Conservation (phyloP, 2,888 invertebrate species). For the Ypsolopha scabrella region DNA sequence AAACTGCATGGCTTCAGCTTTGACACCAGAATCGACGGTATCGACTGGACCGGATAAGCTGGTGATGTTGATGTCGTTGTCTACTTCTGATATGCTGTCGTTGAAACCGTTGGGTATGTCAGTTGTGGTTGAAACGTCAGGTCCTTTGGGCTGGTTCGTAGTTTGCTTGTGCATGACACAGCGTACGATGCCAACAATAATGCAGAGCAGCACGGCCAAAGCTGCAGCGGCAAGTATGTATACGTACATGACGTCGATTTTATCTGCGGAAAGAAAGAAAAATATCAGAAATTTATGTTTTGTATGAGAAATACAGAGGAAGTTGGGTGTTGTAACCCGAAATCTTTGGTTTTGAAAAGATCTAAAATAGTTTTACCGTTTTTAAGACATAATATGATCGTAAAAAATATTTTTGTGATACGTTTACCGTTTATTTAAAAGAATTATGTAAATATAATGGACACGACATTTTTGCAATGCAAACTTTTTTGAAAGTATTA, state of each 20-base stretch:
- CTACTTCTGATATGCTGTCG: slow-evolving; percentile 88
- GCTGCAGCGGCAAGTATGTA: slow-evolving; percentile 85
- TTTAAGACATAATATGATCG: no score
- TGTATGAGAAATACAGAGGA: no score
- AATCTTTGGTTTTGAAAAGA: no score
- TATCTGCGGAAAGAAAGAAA: slow-evolving; percentile 65
- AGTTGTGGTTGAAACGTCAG: slow-evolving; percentile 78
- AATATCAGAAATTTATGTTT: no score
- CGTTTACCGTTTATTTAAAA: no score
- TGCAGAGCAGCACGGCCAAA: slow-evolving; percentile 77
- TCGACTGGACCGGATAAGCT: slow-evolving; percentile 75
- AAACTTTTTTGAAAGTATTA: no score
- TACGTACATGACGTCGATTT: slow-evolving; percentile 83
- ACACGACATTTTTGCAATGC: no score
- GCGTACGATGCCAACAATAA: slow-evolving; percentile 78
- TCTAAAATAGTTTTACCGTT: no score
- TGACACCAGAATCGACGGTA: slow-evolving; percentile 50
- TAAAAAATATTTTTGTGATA: no score
- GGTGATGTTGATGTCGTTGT: slow-evolving; percentile 82
- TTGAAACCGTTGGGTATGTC: slow-evolving; percentile 85
- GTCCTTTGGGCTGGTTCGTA: slow-evolving; percentile 75
- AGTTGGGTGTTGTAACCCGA: no score
- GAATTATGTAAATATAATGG: no score
- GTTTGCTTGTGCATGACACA: slow-evolving; percentile 77
- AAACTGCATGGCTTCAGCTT: slow-evolving; percentile 54